Conservation (phyloP, 2,113 vertebrate genomes). For the Ptychochromis oligacanthus region DNA sequence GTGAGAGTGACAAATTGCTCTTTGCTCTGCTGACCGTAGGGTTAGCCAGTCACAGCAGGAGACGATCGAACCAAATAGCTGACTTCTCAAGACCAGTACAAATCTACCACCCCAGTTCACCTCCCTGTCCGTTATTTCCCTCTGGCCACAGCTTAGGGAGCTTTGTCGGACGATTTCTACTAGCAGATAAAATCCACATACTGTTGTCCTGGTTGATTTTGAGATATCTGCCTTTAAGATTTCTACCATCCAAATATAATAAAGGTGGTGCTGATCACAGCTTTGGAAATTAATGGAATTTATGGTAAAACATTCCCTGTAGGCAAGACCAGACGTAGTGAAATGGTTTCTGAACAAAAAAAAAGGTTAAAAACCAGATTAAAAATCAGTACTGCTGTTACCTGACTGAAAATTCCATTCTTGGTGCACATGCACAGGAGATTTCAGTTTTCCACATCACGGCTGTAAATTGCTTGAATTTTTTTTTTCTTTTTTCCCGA, state of each 20-base stretch:
- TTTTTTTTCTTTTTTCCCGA: neutral
- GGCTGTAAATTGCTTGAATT: too few relatives aligned
- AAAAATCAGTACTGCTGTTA: neutral
- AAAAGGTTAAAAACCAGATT: too few relatives aligned
- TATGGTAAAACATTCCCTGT: neutral
- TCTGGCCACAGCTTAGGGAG: neutral
- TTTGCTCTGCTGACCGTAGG: slow-evolving; percentile 33
- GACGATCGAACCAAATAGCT: slow-evolving; percentile 22
- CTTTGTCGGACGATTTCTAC: neutral
- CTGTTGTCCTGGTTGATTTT: neutral
- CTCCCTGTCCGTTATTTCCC: neutral
- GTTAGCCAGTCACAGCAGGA: slow-evolving; percentile 39
- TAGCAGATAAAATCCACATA: neutral
- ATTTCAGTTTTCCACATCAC: neutral
- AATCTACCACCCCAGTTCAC: neutral
- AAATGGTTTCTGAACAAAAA: neutral
- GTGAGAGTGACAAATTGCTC: slow-evolving; percentile 53
- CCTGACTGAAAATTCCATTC: neutral
- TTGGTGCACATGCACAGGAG: neutral
- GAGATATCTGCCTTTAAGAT: neutral
- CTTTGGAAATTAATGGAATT: neutral
- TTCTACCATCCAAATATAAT: neutral
- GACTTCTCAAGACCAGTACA: slow-evolving; percentile 29
- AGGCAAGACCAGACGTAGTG: neutral
- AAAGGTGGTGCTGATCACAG: neutral